A percentile compares a stretch with the other conserved stretches of the same genome.
These are phyloP conservation scores for Aethina tumida DNA, from an alignment of 1,140 invertebrate genomes.

Conservation along the genomic window DNA sequence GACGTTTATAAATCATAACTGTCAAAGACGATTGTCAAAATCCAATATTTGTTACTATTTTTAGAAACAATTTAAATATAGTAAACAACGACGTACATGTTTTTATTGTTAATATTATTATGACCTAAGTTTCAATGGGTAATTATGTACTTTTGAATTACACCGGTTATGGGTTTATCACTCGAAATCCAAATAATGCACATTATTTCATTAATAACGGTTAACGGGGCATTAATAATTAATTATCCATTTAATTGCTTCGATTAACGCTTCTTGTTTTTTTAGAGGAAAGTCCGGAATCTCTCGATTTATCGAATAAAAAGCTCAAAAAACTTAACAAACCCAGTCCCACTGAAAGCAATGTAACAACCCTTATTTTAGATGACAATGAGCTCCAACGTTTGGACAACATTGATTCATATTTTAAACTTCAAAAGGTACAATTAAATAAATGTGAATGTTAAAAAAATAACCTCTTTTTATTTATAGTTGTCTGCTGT, in stretches of 20 bases:
- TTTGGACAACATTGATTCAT: slow-evolving; percentile 78
- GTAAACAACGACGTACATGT: slow-evolving; percentile 3
- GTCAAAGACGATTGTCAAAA: slow-evolving; percentile 1
- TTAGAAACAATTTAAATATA: slow-evolving; percentile 3
- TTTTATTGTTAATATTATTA: background rate
- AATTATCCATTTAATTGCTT: too few species aligned
- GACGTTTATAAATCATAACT: too few species aligned
- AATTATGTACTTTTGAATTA: too few species aligned
- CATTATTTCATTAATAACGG: too few species aligned
- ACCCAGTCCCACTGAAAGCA: slow-evolving; percentile 49
- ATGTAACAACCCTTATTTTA: slow-evolving; percentile 63
- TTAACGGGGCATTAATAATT: too few species aligned
- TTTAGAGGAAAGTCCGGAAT: slow-evolving; percentile 23
- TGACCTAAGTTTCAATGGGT: slow-evolving; percentile 9
- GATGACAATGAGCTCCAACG: slow-evolving; percentile 82
- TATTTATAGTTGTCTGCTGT: slow-evolving; percentile 66
- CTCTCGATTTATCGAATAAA: slow-evolving; percentile 55
- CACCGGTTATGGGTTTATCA: too few species aligned
- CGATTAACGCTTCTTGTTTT: too few species aligned
- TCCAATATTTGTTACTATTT: slow-evolving; percentile 3
- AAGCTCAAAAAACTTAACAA: slow-evolving; percentile 65
- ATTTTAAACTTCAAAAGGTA: slow-evolving; percentile 71
- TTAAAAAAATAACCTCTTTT: slow-evolving; percentile 5
- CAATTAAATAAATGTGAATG: slow-evolving; percentile 2
- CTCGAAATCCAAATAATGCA: too few species aligned